Evolutionary conservation across 1,140 invertebrate species (phyloP).

Genomic region (Popillia japonica): DNA sequence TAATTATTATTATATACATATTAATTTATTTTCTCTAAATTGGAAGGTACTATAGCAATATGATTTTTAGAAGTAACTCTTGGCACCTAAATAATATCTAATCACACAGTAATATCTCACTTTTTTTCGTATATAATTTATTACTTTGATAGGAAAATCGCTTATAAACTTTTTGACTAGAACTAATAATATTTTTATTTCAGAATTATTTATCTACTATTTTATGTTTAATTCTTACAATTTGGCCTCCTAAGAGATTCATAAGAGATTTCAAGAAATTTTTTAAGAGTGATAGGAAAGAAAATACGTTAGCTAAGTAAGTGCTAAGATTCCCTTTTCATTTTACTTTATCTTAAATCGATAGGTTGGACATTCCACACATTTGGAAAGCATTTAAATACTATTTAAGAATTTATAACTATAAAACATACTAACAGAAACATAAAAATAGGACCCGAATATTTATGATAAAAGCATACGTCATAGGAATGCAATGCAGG

Average conservation of each 20-base stretch:
- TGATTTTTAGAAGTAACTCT: constrained; percentile 3
- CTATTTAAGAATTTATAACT: too few relatives aligned
- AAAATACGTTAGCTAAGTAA: background rate
- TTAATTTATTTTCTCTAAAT: too few relatives aligned
- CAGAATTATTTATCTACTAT: background rate
- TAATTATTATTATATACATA: too few relatives aligned
- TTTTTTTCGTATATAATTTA: constrained; percentile 11
- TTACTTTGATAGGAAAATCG: constrained; percentile 27
- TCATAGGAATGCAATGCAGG: too few relatives aligned
- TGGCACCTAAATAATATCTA: constrained; percentile 34
- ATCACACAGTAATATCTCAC: constrained; percentile 27
- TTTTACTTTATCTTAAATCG: too few relatives aligned
- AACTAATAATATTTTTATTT: background rate
- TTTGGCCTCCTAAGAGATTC: constrained; percentile 13
- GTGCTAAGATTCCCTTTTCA: background rate
- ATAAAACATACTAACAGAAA: too few relatives aligned
- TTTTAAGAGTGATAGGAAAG: background rate
- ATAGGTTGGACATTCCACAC: too few relatives aligned
- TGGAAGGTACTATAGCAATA: too few relatives aligned
- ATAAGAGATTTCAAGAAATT: background rate
- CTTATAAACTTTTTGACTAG: constrained; percentile 19
- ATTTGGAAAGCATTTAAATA: too few relatives aligned
- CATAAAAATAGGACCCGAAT: too few relatives aligned
- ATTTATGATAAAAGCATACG: too few relatives aligned
- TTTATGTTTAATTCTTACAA: background rate